Evolutionary conservation across 1,140 invertebrate species (phyloP).

Genomic region (Zaprionus tsacasi): DNA sequence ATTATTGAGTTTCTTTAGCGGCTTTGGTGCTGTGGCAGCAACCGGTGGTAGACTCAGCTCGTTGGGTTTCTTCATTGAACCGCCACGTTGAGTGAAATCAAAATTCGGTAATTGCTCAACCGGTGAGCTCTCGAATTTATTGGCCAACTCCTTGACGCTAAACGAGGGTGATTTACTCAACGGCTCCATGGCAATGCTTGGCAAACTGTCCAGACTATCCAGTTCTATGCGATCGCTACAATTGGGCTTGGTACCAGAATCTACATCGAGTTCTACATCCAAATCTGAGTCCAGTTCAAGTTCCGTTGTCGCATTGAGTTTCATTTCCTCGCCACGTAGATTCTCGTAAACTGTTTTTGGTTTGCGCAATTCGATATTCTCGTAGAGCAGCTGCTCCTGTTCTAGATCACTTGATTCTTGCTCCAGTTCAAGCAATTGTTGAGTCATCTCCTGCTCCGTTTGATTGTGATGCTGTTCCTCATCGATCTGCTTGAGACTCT

Average conservation of each 20-base stretch:
- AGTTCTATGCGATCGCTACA: constrained; percentile 66
- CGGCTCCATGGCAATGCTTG: constrained; percentile 39
- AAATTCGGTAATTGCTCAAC: constrained; percentile 80
- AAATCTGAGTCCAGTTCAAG: constrained; percentile 28
- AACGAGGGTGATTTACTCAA: constrained; percentile 77
- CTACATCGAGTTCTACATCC: constrained; percentile 28
- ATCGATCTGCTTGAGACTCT: constrained; percentile 69
- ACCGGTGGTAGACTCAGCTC: constrained; percentile 49
- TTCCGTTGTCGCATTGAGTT: constrained; percentile 45
- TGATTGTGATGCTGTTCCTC: constrained; percentile 68
- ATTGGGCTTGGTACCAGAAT: constrained; percentile 28
- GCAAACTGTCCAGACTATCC: constrained; percentile 77
- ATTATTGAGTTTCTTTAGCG: constrained; percentile 85
- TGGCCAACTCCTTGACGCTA: constrained; percentile 86
- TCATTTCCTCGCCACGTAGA: constrained; percentile 83
- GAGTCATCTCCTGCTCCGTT: constrained; percentile 70
- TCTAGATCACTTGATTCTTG: constrained; percentile 31
- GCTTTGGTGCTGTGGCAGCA: constrained; percentile 38
- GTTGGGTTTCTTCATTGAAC: constrained; percentile 71
- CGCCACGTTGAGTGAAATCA: constrained; percentile 69
- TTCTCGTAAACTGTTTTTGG: constrained; percentile 85
- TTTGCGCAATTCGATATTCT: constrained; percentile 83
- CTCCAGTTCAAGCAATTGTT: constrained; percentile 67
- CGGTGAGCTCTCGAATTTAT: constrained; percentile 86
- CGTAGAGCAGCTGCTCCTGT: constrained; percentile 65